Percentiles rank a stretch among this genome's conserved stretches.
phyloP scores from a whole-genome alignment of 2,888 invertebrate species.

The Chrysolina haemoptera region DNA sequence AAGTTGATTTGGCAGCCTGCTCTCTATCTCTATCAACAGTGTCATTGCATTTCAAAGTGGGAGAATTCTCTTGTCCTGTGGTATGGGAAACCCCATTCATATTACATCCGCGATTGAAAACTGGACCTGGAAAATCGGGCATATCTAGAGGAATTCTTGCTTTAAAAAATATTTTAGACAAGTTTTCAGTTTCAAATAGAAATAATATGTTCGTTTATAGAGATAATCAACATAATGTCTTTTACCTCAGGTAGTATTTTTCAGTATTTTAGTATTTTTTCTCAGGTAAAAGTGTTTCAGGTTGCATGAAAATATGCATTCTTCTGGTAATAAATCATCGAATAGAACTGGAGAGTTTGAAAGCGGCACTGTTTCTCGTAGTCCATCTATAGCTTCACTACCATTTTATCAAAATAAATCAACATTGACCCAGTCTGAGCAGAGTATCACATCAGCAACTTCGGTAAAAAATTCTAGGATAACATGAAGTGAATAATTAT shows the following conservation, averaged over 20 bases:
- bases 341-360: constrained; percentile 65
- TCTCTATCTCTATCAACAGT: constrained; percentile 67
- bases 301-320: constrained; percentile 68
- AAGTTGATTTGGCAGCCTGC: constrained; percentile 59
- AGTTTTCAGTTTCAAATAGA: constrained; percentile 81
- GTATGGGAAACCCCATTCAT: constrained; percentile 81
- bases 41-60: constrained; percentile 73
- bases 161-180: constrained; percentile 77
- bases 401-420: constrained; percentile 66
- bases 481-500: neutral
- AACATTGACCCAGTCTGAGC: constrained; percentile 63
- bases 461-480: constrained; percentile 55
- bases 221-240: constrained; percentile 76
- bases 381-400: constrained; percentile 72
- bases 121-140: constrained; percentile 74
- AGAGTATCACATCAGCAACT: constrained; percentile 61
- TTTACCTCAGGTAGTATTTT: constrained; percentile 70
- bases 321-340: constrained; percentile 51
- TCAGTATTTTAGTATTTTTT: constrained; percentile 72
- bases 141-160: constrained; percentile 77
- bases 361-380: constrained; percentile 69
- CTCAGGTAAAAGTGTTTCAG: constrained; percentile 64
- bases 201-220: constrained; percentile 85
- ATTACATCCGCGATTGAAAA: constrained; percentile 81
- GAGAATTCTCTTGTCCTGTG: constrained; percentile 82